These are phyloP conservation scores for Spatulosminthurus flaviceps DNA, from an alignment of 2,888 invertebrate genomes.

Conservation along the genomic window DNA sequence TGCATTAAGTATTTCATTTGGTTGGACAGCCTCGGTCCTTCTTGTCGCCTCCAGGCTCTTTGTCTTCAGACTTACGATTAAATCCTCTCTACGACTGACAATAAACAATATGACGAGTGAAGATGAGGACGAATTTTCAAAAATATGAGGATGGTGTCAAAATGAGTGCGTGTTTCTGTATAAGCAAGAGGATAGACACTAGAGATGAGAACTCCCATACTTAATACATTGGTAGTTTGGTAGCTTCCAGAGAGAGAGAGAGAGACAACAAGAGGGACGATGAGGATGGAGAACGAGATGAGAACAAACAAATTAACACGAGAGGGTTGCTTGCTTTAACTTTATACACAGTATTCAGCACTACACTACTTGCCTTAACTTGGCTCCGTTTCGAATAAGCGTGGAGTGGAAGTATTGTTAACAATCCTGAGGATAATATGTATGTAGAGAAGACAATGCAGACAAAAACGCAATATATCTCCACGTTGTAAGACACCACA, in stretches of 20 bases:
- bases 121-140: too few relatives aligned
- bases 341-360: background rate
- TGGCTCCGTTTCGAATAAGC: background rate
- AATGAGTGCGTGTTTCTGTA: too few relatives aligned
- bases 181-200: too few relatives aligned
- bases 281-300: background rate
- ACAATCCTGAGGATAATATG: too few relatives aligned
- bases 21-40: background rate
- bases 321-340: slow-evolving; percentile 5
- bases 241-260: too few relatives aligned
- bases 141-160: too few relatives aligned
- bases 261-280: background rate
- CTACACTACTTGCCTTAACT: background rate
- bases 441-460: too few relatives aligned
- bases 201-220: too few relatives aligned
- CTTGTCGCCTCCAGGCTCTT: slow-evolving; percentile 10
- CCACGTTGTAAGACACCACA: background rate
- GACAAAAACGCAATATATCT: too few relatives aligned
- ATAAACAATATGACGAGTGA: too few relatives aligned
- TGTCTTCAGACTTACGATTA: background rate
- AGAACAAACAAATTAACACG: slow-evolving; percentile 18
- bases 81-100: too few relatives aligned
- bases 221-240: too few relatives aligned
- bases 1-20: background rate
- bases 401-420: background rate